Base-by-base conservation (phyloP, 2,888 invertebrate genomes). In the Eumerus sabulonum region DNA sequence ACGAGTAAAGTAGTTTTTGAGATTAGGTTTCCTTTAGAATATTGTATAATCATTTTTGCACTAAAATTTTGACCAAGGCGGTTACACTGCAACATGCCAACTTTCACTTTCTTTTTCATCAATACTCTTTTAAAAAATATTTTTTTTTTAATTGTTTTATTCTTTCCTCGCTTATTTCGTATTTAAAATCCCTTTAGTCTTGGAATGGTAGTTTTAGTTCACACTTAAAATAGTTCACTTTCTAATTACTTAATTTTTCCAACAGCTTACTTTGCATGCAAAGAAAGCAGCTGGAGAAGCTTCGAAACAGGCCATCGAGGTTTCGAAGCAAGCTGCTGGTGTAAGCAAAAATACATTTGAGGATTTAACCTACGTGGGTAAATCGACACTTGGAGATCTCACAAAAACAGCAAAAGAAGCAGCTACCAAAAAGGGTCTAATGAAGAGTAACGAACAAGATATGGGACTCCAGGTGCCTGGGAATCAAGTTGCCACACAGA, bases 351-450 rank as follows among this genome's bases (percentile, higher is more conserved):
- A 95, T 84, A 96, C 96, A 0, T 90, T 96, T 4, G 96, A 96
- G 76, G 97, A 97, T 87, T 90, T 97, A 18, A 95, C 95, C 0
- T 96, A 96, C 84, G 96, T 96, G 3, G 94, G 96, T n/a, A 96
- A 96, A 87, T 95, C 94, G 27, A 96, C 96, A 0, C 90, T 97
- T 45, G 96, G 96, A 0, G 97, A 97, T 87, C 90, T 97, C 14
- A 97, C 97, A 0, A 97, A 97, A 89, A 95, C 95, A 85, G 97
- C 97, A 0, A 95, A 96, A 85, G 96, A 96, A 89, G 96, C 90
- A 1, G 96, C 95, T 1, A 91, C 94, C 0, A 97, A 96, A 86
- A 88, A 88, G 82, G 96, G 96, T 73, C 90, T 97, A 60, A 90
- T 96, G 54, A 94, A 95, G 91, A 94, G 93, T 11, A 87, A 86